Evolutionary conservation across 2,797 vertebrate species (phyloP).

Genomic region (Sarcophilus harrisii): DNA sequence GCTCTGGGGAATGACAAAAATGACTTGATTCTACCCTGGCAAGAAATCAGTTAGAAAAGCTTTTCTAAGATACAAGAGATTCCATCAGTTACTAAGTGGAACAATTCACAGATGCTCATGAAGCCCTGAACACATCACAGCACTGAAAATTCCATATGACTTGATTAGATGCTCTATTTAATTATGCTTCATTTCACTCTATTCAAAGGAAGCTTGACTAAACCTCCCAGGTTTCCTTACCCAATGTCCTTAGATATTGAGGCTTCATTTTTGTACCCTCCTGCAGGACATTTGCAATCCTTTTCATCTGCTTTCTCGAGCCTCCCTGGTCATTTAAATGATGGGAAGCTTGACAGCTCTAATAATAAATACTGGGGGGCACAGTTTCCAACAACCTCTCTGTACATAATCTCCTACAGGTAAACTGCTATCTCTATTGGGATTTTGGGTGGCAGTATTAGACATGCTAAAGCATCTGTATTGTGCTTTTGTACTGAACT

Average conservation of each 20-base stretch:
- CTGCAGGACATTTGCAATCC: neutral
- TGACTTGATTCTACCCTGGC: conserved; percentile 37
- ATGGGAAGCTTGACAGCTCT: neutral
- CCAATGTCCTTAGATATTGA: neutral
- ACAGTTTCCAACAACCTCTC: neutral
- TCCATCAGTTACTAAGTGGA: conserved; percentile 21
- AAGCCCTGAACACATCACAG: neutral
- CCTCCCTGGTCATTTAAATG: conserved; percentile 17
- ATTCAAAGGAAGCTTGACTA: neutral
- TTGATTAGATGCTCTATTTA: conserved; percentile 21
- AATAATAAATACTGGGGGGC: neutral
- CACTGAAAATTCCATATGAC: conserved; percentile 19
- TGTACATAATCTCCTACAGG: neutral
- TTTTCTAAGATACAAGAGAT: neutral
- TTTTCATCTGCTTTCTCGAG: conserved; percentile 1
- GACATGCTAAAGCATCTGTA: neutral
- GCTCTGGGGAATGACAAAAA: neutral
- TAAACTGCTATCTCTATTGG: neutral
- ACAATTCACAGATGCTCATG: conserved; percentile 19
- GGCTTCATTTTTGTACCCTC: conserved; percentile 27
- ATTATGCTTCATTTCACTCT: conserved; percentile 24
- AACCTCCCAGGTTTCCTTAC: neutral
- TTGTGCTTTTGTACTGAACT: neutral
- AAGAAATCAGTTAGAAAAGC: conserved; percentile 54
- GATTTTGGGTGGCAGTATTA: neutral